Evolutionary conservation across 2,888 invertebrate genomes (phyloP).

Genomic region (Scaptodrosophila latifasciaeformis): DNA sequence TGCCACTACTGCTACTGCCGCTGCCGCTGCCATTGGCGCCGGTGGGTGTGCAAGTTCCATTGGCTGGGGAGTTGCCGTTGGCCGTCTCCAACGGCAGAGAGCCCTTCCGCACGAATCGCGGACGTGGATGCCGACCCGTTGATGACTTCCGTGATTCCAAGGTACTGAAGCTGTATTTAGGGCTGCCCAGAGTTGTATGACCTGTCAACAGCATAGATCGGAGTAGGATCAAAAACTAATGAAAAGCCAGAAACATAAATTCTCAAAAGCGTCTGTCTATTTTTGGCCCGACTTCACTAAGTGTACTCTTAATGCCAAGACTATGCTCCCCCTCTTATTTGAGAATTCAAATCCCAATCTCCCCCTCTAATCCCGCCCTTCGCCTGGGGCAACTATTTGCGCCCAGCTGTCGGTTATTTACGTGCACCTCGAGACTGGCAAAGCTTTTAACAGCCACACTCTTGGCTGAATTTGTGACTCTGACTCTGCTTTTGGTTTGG

Average conservation of each 20-base stretch:
- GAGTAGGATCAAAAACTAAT: too few relatives aligned
- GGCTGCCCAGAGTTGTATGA: slow-evolving; percentile 74
- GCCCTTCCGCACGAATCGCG: slow-evolving; percentile 76
- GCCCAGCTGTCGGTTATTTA: slow-evolving; percentile 15
- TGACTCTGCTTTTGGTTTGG: too few relatives aligned
- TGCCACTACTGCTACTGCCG: slow-evolving; percentile 69
- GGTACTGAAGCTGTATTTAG: slow-evolving; percentile 78
- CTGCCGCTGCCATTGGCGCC: slow-evolving; percentile 31
- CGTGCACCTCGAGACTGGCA: slow-evolving; percentile 3
- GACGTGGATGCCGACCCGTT: slow-evolving; percentile 66
- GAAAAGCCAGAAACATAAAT: too few relatives aligned
- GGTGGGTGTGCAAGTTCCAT: slow-evolving; percentile 57
- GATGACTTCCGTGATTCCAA: slow-evolving; percentile 77
- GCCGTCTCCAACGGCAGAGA: slow-evolving; percentile 73
- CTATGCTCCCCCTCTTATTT: too few relatives aligned
- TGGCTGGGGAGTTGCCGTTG: slow-evolving; percentile 31
- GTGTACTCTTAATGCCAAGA: neutral
- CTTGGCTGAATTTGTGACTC: neutral
- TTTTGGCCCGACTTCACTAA: too few relatives aligned
- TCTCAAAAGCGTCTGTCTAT: too few relatives aligned
- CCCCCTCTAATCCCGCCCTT: too few relatives aligned
- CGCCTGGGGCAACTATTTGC: too few relatives aligned
- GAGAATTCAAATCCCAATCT: too few relatives aligned
- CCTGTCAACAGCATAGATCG: too few relatives aligned
- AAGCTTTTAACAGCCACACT: slow-evolving; percentile 6